Percentiles rank a stretch among this genome's conserved stretches.
Conservation (phyloP, 1,140 invertebrate species). For the Drosophila orosa region DNA sequence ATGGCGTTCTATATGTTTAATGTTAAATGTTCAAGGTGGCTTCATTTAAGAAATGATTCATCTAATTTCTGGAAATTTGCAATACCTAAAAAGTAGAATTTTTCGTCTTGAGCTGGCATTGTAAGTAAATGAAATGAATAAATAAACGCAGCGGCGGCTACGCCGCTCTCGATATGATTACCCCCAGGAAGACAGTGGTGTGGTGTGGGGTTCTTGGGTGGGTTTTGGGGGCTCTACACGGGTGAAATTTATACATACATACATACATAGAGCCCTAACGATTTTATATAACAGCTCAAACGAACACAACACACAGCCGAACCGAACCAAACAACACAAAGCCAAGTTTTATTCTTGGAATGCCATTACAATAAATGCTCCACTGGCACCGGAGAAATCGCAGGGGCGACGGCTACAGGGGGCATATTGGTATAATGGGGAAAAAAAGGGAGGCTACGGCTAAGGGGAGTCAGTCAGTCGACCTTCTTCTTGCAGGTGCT, state of each 20-base stretch:
- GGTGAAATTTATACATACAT: conserved; percentile 3
- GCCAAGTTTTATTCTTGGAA: conserved; percentile 63
- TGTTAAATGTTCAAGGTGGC: conserved; percentile 6
- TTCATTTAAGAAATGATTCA: conserved; percentile 42
- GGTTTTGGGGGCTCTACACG: conserved; percentile 31
- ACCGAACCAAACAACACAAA: conserved; percentile 8
- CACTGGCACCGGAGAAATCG: conserved; percentile 21
- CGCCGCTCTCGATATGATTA: conserved; percentile 42
- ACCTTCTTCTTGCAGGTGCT: conserved; percentile 46
- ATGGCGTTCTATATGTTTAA: not conserved
- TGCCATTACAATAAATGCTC: conserved; percentile 59
- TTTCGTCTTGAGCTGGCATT: not conserved
- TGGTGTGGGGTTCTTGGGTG: not conserved
- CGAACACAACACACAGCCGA: conserved; percentile 17
- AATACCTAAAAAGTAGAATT: conserved; percentile 14
- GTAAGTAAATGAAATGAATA: conserved; percentile 40
- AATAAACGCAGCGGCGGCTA: conserved; percentile 28
- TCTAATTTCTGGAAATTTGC: conserved; percentile 24
- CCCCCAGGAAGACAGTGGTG: conserved; percentile 8
- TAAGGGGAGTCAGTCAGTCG: conserved; percentile 9
- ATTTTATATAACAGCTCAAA: conserved; percentile 64
- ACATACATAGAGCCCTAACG: conserved; percentile 55
- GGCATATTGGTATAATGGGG: not conserved
- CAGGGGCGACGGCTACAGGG: conserved; percentile 6
- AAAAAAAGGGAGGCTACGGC: not conserved